Percentiles rank a stretch among this genome's conserved stretches.
Conservation (phyloP, 2,797 vertebrate genomes). For the Rhyacichthys aspro region DNA sequence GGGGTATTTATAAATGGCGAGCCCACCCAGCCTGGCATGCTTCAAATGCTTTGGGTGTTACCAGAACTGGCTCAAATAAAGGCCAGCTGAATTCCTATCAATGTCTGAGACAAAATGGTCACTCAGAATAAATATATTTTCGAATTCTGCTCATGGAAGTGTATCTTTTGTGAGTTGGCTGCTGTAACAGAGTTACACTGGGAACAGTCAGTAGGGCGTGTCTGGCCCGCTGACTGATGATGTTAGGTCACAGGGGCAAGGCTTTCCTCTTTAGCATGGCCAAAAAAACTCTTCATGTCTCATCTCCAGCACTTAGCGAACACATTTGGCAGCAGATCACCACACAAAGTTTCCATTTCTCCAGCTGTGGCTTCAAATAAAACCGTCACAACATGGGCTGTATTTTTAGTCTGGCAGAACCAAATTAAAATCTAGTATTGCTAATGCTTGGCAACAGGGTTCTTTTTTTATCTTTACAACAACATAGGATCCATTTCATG, state of each 20-base stretch:
- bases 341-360: constrained; percentile 53
- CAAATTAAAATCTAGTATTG: constrained; percentile 21
- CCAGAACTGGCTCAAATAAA: constrained; percentile 66
- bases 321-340: constrained; percentile 21
- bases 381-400: constrained; percentile 41
- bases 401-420: constrained; percentile 46
- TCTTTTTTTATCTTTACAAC: too few relatives aligned
- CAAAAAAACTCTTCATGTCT: constrained; percentile 38
- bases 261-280: constrained; percentile 48
- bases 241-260: constrained; percentile 44
- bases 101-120: constrained; percentile 22
- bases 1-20: constrained; percentile 79
- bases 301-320: constrained; percentile 12
- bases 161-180: background rate
- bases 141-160: background rate
- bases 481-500: too few relatives aligned
- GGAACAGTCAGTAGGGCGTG: constrained; percentile 23
- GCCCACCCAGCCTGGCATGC: constrained; percentile 70
- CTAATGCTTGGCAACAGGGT: constrained; percentile 29
- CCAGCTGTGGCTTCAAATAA: constrained; percentile 52
- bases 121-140: background rate
- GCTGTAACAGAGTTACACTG: constrained; percentile 2
- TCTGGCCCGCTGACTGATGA: constrained; percentile 27
- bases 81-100: constrained; percentile 63
- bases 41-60: constrained; percentile 72